Percentiles rank a stretch among this genome's conserved stretches.
These are phyloP conservation scores for Hoplodrina ambigua DNA, from an alignment of 2,888 invertebrate species.

Conservation along the genomic window DNA sequence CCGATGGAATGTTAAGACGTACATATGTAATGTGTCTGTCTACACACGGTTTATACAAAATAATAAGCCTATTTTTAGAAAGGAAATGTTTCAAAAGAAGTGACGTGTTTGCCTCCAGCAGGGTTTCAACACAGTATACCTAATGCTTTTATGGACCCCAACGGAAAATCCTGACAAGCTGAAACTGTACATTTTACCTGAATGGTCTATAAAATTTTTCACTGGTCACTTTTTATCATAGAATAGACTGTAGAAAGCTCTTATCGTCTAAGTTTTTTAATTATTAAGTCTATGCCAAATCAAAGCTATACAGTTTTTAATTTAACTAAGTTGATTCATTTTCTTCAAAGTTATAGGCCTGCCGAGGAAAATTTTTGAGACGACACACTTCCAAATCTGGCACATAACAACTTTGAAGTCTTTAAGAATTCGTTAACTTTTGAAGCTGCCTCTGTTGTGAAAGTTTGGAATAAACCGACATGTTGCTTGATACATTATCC, in stretches of 20 bases:
- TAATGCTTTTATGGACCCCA: too few relatives aligned
- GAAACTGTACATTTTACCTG: neutral
- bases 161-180: neutral
- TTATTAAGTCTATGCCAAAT: conserved; percentile 8
- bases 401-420: conserved; percentile 61
- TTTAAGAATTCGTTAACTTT: conserved; percentile 63
- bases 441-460: conserved; percentile 25
- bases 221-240: neutral
- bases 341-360: conserved; percentile 38
- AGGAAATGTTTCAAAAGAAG: neutral
- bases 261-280: conserved; percentile 22
- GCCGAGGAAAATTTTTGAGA: conserved; percentile 27
- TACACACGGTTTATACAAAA: too few relatives aligned
- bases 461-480: conserved; percentile 43
- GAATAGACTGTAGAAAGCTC: neutral
- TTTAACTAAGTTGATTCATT: conserved; percentile 22
- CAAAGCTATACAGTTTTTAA: conserved; percentile 19
- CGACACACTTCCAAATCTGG: conserved; percentile 60
- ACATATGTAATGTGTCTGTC: neutral
- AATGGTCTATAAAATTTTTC: neutral
- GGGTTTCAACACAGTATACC: neutral
- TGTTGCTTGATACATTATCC: conserved; percentile 12
- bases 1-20: neutral
- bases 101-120: neutral
- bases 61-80: neutral